Evolutionary conservation across 2,797 vertebrate species (phyloP), one percentile per base, ranked within the genome.

Genomic region (Choloepus didactylus): DNA sequence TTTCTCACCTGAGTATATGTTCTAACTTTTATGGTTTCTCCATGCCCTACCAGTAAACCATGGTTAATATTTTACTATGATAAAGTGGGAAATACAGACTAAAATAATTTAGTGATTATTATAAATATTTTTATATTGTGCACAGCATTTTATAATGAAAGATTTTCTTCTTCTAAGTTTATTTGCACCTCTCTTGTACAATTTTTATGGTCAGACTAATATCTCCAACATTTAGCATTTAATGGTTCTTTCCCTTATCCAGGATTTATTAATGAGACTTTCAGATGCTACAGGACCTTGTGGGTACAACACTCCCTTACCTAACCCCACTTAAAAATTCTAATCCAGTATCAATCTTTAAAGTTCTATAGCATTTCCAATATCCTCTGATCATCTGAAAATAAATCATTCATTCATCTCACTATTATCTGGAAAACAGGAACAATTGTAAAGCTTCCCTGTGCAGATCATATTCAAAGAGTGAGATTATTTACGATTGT

Each of bases 61-160:
- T 38, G 72, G 44, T 83, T 89, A 90, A 35, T 89, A 80, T 93
- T 93, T 91, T 90, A 89, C 69, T 80, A 94, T 75, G 44, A 38
- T 83, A 91, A 84, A 88, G 3, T 38, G 12, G 51, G 19, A 95
- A 94, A 93, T 75, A 76, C 72, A 86, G 87, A 6, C 31, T 72
- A 84, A 92, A 56, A 51, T 87, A 31, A 9, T 62, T 93, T 25
- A 81, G 56, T 92, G 67, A 67, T 51, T 89, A 27, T 69, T 64
- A 93, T 75, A 29, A 85, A 80, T 67, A 90, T 64, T 92, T 95
- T 90, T 70, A 91, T 89, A 81, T 70, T 83, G n/a, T 92, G 2
- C 44, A 84, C 75, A 94, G 59, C n/a, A 90, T 69, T 88, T 93
- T 86, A 69, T 64, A 88, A 81, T 27, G 60, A 66, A 64, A 46